Evolutionary conservation across 2,888 invertebrate species (phyloP), one percentile per base, ranked within the genome.

Genomic region (Cantharis nigra): DNA sequence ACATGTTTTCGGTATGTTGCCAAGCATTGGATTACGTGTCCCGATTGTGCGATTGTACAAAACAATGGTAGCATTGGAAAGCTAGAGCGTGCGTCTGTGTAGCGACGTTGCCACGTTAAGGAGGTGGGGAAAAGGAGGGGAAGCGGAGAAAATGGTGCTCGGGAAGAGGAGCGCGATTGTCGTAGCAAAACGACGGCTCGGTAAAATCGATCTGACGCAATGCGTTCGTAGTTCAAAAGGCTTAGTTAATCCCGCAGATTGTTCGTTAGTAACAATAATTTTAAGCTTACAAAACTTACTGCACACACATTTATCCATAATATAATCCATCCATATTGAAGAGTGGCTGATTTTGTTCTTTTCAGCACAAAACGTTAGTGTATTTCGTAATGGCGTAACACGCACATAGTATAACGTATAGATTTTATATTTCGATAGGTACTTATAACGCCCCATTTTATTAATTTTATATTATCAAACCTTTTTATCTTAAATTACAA

Each of bases 51-150:
- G 78, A 82, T 83, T 83, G 84, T 81, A 79, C 79, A 82, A 84
- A 84, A 85, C 84, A 84, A 85, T 84, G 82, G 83, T 83, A 84
- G 83, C 84, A 85, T 83, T 85, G 85, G 85, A 87, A 86, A 86
- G 85, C 85, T 84, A 82, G 83, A 82, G 84, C 81, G 82, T 80
- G 84, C 81, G 83, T 82, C 83, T 80, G 83, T 79, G 81, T 83
- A 86, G 85, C 87, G 86, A 87, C 87, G 81, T 79, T 81, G 86
- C 84, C 26, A 14, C 65, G n/a, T 13, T 26, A 23, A 26, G 14
- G 23, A 16, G 65, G 65, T 13, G 70, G 30, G 70, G 78, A 78
- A 82, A 79, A 74, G 80, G 70, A 70, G 63, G 72, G 79, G 81
- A 76, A 69, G 79, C 70, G 83, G 81, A 83, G 81, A 77, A 81